Percentiles rank a stretch among this genome's conserved stretches.
phyloP scores from a whole-genome alignment of 92 coral and sea anemone genomes.

The Siderastrea siderea region DNA sequence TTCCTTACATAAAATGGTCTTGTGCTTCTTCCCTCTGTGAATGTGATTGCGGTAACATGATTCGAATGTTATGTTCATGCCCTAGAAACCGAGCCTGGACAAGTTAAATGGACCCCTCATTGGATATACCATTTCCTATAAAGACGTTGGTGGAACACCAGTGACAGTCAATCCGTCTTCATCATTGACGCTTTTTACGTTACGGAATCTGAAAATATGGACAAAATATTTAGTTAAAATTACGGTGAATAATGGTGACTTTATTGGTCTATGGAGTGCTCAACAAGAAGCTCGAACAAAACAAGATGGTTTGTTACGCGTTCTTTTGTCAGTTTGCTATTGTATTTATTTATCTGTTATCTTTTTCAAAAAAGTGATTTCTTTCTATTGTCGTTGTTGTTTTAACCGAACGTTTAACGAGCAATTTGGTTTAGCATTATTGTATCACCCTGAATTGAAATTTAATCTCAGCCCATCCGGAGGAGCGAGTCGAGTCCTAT shows the following conservation, averaged over 20 bases:
- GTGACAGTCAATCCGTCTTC: neutral
- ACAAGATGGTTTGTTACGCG: neutral
- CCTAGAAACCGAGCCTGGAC: neutral
- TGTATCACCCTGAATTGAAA: neutral
- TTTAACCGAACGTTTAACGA: too few relatives aligned
- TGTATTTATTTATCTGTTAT: too few relatives aligned
- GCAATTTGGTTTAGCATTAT: too few relatives aligned
- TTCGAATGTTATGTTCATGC: neutral
- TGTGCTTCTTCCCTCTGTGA: too few relatives aligned
- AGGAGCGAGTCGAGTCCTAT: too few relatives aligned
- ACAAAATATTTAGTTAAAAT: slow-evolving; percentile 14
- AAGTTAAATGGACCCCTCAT: neutral
- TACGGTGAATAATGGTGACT: neutral
- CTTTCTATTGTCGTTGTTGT: too few relatives aligned
- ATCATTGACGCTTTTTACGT: neutral
- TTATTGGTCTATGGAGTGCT: neutral
- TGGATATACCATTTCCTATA: neutral
- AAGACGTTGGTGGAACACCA: neutral
- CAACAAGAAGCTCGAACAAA: neutral
- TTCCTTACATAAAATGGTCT: too few relatives aligned
- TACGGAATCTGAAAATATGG: slow-evolving; percentile 30
- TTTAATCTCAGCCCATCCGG: neutral
- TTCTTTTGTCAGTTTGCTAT: neutral
- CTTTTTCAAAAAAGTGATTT: too few relatives aligned
- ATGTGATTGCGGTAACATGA: too few relatives aligned